Evolutionary conservation across 2,888 invertebrate genomes (phyloP).

Genomic region (Diogma glabrata): DNA sequence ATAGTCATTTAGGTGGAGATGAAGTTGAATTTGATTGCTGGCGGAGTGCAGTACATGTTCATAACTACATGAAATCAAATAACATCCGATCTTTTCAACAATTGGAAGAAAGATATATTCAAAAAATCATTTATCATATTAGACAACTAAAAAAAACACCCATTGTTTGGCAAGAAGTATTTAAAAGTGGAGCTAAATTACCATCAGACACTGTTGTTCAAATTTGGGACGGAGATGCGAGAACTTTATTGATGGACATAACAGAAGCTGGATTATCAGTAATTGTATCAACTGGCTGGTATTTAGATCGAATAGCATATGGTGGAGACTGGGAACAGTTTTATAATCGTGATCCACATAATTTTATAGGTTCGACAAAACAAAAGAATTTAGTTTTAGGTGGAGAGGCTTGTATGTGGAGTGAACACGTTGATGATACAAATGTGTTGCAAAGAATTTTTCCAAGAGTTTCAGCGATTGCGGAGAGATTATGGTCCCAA

Average conservation of each 20-base stretch:
- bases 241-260: slow-evolving; percentile 34
- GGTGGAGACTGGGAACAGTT: slow-evolving; percentile 59
- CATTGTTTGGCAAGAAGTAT: slow-evolving; percentile 82
- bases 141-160: slow-evolving; percentile 39
- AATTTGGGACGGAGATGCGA: slow-evolving; percentile 54
- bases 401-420: slow-evolving; percentile 91
- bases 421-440: slow-evolving; percentile 65
- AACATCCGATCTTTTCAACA: slow-evolving; percentile 41
- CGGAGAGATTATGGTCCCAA: slow-evolving; percentile 72
- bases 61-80: slow-evolving; percentile 44
- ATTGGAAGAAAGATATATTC: slow-evolving; percentile 59
- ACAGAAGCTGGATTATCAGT: slow-evolving; percentile 50
- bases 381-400: slow-evolving; percentile 62
- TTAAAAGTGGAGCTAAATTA: slow-evolving; percentile 54
- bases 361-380: slow-evolving; percentile 38
- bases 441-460: slow-evolving; percentile 54
- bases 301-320: slow-evolving; percentile 59
- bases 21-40: slow-evolving; percentile 79
- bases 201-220: slow-evolving; percentile 60
- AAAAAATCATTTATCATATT: slow-evolving; percentile 44
- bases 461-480: slow-evolving; percentile 77
- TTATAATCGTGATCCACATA: slow-evolving; percentile 58
- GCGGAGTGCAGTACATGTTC: slow-evolving; percentile 27
- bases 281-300: slow-evolving; percentile 78
- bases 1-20: slow-evolving; percentile 87